A percentile compares a stretch with the other conserved stretches of the same genome.
Conservation (phyloP, 1,140 invertebrate species). For the Hyles vespertilio region DNA sequence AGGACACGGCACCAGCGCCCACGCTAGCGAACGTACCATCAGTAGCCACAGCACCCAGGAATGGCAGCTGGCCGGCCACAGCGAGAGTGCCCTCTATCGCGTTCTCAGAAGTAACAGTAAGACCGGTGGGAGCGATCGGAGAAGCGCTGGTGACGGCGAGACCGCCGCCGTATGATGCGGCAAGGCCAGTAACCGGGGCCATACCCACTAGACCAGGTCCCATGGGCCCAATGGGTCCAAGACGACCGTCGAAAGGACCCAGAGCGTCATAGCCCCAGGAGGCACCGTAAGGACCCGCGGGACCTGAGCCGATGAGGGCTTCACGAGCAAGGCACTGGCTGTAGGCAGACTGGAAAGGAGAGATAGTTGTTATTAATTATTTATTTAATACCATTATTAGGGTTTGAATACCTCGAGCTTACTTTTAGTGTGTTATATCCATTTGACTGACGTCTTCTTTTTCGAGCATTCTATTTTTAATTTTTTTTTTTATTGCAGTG, state of each 20-base stretch:
- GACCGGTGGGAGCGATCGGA: constrained; percentile 2
- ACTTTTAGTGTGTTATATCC: too few relatives aligned
- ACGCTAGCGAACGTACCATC: constrained; percentile 23
- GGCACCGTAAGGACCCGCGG: neutral
- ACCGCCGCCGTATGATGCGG: neutral
- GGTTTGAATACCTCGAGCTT: too few relatives aligned
- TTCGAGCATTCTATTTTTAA: too few relatives aligned
- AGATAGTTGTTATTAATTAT: too few relatives aligned
- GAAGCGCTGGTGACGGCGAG: constrained; percentile 1
- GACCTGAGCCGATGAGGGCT: neutral
- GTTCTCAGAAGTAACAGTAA: neutral
- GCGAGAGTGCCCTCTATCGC: neutral
- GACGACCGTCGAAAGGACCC: neutral
- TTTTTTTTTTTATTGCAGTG: too few relatives aligned
- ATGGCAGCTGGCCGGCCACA: constrained; percentile 7
- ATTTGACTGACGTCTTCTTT: too few relatives aligned
- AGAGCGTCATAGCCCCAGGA: neutral
- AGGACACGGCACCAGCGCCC: neutral
- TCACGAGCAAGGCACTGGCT: constrained; percentile 4
- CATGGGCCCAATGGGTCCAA: neutral
- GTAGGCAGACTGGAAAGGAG: neutral
- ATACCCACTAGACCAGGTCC: too few relatives aligned
- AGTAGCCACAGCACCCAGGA: constrained; percentile 26
- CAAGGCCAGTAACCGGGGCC: too few relatives aligned
- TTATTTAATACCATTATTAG: too few relatives aligned